Conservation (phyloP, 2,888 invertebrate genomes). For the Trimorus sp. region DNA sequence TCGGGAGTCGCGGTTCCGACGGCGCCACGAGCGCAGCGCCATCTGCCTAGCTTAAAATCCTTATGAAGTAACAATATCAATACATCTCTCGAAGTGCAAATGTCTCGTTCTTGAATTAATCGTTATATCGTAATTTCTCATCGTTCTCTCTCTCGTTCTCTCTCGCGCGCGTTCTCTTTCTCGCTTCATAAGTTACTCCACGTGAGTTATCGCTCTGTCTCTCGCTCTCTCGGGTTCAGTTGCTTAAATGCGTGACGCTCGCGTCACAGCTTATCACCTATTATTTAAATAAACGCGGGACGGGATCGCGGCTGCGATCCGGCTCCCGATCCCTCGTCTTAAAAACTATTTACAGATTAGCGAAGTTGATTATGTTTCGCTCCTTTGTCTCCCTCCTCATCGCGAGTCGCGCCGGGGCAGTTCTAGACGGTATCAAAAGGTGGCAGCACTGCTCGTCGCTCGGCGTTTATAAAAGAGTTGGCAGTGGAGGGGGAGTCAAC, state of each 20-base stretch:
- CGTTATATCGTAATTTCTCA: slow-evolving; percentile 28
- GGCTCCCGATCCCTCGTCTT: slow-evolving; percentile 52
- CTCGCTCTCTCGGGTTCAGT: slow-evolving; percentile 7
- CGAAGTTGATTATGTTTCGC: slow-evolving; percentile 60
- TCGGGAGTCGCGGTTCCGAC: too few relatives aligned
- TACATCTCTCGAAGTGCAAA: slow-evolving; percentile 63
- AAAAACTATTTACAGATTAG: slow-evolving; percentile 62
- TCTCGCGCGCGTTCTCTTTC: background rate
- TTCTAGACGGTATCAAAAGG: slow-evolving; percentile 53
- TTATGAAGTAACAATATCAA: slow-evolving; percentile 64
- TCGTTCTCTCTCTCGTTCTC: slow-evolving; percentile 34
- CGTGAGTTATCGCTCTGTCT: too few relatives aligned
- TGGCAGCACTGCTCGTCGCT: slow-evolving; percentile 55
- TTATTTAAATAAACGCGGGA: slow-evolving; percentile 61
- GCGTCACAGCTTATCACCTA: slow-evolving; percentile 63
- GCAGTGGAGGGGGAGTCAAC: background rate
- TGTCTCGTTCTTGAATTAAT: slow-evolving; percentile 43
- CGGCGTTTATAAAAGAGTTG: slow-evolving; percentile 50
- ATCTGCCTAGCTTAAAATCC: slow-evolving; percentile 61
- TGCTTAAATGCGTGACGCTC: slow-evolving; percentile 59
- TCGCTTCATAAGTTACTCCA: too few relatives aligned
- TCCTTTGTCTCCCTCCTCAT: slow-evolving; percentile 17
- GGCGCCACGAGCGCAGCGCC: slow-evolving; percentile 49
- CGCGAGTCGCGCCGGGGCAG: slow-evolving; percentile 42
- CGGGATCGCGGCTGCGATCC: slow-evolving; percentile 55